Percentiles rank a stretch among this genome's conserved stretches.
phyloP scores from a whole-genome alignment of 2,113 vertebrate genomes.

The Gnathonemus echidnorhynchus region DNA sequence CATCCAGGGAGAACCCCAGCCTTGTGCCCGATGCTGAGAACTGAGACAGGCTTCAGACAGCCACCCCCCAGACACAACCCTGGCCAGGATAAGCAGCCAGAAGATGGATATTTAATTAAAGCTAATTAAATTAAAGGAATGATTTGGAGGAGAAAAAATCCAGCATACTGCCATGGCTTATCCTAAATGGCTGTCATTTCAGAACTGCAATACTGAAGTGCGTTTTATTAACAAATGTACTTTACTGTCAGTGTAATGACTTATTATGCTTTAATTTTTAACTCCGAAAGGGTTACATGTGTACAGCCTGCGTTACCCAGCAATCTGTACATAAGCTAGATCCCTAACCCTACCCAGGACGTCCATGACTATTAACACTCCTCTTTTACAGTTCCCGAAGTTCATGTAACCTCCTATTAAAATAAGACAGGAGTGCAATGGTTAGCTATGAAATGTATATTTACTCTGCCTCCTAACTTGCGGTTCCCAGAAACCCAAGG shows the following conservation, averaged over 20 bases:
- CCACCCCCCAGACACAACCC: neutral
- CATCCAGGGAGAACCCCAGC: neutral
- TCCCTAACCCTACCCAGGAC: neutral
- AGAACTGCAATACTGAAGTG: neutral
- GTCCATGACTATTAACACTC: neutral
- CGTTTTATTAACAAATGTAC: neutral
- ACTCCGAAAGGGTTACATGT: neutral
- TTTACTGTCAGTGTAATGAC: neutral
- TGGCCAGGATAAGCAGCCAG: neutral
- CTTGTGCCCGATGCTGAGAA: neutral
- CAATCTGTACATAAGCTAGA: neutral
- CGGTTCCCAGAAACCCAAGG: neutral
- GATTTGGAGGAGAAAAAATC: neutral
- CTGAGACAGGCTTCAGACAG: neutral
- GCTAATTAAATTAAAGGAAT: neutral
- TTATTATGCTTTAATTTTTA: neutral
- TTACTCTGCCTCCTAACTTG: neutral
- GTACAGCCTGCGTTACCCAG: neutral
- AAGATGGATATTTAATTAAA: neutral
- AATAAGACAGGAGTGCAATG: neutral
- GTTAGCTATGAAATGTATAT: neutral
- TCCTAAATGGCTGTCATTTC: neutral
- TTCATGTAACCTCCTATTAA: neutral
- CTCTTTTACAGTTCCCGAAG: neutral
- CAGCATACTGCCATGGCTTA: neutral